Base-by-base conservation (phyloP, 2,797 vertebrate genomes). In the Melanotaenia nigrans region DNA sequence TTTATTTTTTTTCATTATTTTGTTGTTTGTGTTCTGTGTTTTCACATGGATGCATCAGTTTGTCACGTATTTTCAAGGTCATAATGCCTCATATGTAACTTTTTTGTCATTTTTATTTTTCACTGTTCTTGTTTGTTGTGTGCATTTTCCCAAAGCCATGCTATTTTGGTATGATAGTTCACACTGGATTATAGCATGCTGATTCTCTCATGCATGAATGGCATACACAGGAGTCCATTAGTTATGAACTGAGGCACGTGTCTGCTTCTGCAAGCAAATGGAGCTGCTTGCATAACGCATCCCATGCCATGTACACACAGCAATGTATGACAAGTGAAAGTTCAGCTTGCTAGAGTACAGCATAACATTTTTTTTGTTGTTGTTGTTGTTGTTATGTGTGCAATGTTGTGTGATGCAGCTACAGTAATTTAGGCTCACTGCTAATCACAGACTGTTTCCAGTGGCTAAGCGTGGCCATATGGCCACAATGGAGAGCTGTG, bases 231-330 rank as follows among this genome's bases (percentile, higher is more conserved):
- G 86, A 90, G 79, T 92, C 90, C 90, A 90, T 92, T 92, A 93
- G 89, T 90, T 93, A 92, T 92, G 89, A 93, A 89, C 81, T 55
- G 61, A 87, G 81, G 87, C 90, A 89, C 85, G 88, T 92, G 93
- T 87, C 85, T 81, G 78, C 83, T 79, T 86, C 86, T 84, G 86
- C 85, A 73, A 91, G 86, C 85, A 83, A 92, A 84, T 70, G 82
- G 81, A 90, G 68, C 73, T 57, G 72, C 87, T 93, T 93, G 89
- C 89, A 57, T 94, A 94, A 94, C 85, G 81, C 82, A 68, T 79
- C 88, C 72, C 73, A 76, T 81, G 82, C 51, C 67, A 73, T 78
- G 75, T 79, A 70, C 67, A 71, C 74, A 81, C 75, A 61, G 72
- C 57, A 35, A 57, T 38, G 61, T 65, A 60, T 55, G 63, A 68